Percentiles rank a stretch among this genome's conserved stretches.
Evolutionary conservation across 2,797 vertebrate species (phyloP).

Genomic region (Coranthus polyacanthus): DNA sequence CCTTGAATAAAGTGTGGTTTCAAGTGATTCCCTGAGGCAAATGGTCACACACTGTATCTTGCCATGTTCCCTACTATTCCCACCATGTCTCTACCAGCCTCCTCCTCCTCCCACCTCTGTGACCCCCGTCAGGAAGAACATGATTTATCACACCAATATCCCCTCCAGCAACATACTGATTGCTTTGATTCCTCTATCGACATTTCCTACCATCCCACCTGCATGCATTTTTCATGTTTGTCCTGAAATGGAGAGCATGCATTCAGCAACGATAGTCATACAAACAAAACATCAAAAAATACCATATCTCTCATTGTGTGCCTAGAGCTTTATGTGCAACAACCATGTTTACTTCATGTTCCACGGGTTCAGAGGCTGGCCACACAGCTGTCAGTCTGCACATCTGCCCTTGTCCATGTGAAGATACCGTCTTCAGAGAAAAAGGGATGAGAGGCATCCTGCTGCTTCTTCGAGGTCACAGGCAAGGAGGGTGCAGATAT

Average conservation of each 20-base stretch:
- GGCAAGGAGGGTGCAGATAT: conserved; percentile 52
- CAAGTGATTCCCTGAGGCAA: conserved; percentile 45
- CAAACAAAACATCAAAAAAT: conserved; percentile 28
- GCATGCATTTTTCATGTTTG: conserved; percentile 74
- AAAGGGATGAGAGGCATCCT: conserved; percentile 59
- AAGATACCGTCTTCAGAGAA: conserved; percentile 53
- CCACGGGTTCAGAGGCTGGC: conserved; percentile 34
- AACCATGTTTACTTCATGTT: conserved; percentile 54
- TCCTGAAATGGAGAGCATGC: conserved; percentile 34
- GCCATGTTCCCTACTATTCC: conserved; percentile 37
- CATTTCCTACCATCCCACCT: conserved; percentile 67
- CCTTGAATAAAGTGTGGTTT: conserved; percentile 69
- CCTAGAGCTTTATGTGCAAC: conserved; percentile 44
- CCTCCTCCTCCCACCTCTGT: conserved; percentile 30
- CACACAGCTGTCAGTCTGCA: conserved; percentile 28
- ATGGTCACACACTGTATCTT: conserved; percentile 39
- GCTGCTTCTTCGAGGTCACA: conserved; percentile 67
- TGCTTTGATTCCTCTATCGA: conserved; percentile 82
- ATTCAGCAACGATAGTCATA: conserved; percentile 33
- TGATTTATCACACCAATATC: conserved; percentile 81
- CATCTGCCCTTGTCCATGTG: conserved; percentile 41
- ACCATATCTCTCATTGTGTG: conserved; percentile 27
- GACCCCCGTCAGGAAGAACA: conserved; percentile 69
- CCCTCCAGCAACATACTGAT: conserved; percentile 67
- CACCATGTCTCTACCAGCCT: conserved; percentile 4